phyloP scores from a whole-genome alignment of 2,797 vertebrate species.

The Champsocephalus esox region DNA sequence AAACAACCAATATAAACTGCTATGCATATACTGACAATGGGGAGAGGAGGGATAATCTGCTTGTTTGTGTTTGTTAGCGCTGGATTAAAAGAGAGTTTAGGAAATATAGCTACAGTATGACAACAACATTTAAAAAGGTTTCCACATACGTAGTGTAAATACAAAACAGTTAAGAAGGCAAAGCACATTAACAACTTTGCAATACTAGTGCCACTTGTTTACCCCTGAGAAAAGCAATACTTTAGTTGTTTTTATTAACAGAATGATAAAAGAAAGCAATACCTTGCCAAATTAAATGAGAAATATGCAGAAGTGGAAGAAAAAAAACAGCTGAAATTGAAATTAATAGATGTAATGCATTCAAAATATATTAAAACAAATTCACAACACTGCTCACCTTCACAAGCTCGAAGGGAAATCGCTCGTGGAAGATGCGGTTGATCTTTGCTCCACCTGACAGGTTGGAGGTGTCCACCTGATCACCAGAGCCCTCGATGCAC shows the following conservation, averaged over 20 bases:
- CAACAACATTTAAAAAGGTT: constrained; percentile 5
- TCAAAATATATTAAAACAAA: background rate
- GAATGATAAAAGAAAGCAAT: background rate
- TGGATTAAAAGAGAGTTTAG: background rate
- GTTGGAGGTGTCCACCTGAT: constrained; percentile 96
- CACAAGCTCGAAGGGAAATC: constrained; percentile 94
- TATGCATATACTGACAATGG: background rate
- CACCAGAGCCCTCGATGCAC: constrained; percentile 94
- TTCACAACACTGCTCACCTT: constrained; percentile 82
- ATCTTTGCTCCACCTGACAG: constrained; percentile 95
- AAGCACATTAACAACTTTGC: background rate
- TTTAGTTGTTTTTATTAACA: background rate
- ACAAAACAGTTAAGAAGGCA: background rate
- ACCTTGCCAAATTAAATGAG: background rate
- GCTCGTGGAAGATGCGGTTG: constrained; percentile 96
- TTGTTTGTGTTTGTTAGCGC: background rate
- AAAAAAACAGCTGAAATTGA: constrained; percentile 1
- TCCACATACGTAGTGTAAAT: background rate
- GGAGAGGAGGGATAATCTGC: background rate
- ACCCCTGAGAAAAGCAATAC: background rate
- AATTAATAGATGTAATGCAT: background rate
- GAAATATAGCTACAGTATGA: constrained; percentile 4
- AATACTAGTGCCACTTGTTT: background rate
- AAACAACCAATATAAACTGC: background rate
- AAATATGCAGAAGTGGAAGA: background rate